Evolutionary conservation across 2,888 invertebrate genomes (phyloP).

Genomic region (Suillia variegata): DNA sequence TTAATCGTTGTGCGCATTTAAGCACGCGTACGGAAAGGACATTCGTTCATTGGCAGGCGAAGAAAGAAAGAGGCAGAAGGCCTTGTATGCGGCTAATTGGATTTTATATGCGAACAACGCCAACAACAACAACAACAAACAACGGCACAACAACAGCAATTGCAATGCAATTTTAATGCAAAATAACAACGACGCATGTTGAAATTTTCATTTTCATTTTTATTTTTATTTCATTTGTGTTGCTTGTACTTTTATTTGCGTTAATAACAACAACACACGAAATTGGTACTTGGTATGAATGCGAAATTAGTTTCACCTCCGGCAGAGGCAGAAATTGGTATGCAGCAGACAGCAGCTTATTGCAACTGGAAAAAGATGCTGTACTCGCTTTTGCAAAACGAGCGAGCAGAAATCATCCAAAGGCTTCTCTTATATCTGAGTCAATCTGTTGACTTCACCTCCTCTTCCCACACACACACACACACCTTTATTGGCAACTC

Average conservation of each 20-base stretch:
- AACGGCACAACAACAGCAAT: neutral
- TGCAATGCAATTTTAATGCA: conserved; percentile 13
- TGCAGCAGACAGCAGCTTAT: conserved; percentile 34
- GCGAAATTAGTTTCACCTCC: conserved; percentile 43
- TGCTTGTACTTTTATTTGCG: conserved; percentile 23
- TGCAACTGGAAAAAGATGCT: no score
- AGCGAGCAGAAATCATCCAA: no score
- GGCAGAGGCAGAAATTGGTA: conserved; percentile 39
- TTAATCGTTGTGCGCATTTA: no score
- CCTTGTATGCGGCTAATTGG: no score
- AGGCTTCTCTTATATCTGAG: no score
- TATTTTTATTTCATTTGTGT: no score
- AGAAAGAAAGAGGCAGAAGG: no score
- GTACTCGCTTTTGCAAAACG: no score
- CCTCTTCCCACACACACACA: conserved; percentile 36
- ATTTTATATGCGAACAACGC: conserved; percentile 10
- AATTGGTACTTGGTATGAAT: conserved; percentile 59
- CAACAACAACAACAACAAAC: conserved; percentile 16
- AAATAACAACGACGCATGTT: conserved; percentile 11
- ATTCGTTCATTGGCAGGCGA: no score
- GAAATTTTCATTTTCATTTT: conserved; percentile 23
- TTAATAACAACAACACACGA: conserved; percentile 34
- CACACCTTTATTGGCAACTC: conserved; percentile 56
- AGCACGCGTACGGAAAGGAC: no score
- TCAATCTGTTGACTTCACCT: no score